Evolutionary conservation across 92 coral and sea anemone species (phyloP).

Genomic region (Porites divaricata): DNA sequence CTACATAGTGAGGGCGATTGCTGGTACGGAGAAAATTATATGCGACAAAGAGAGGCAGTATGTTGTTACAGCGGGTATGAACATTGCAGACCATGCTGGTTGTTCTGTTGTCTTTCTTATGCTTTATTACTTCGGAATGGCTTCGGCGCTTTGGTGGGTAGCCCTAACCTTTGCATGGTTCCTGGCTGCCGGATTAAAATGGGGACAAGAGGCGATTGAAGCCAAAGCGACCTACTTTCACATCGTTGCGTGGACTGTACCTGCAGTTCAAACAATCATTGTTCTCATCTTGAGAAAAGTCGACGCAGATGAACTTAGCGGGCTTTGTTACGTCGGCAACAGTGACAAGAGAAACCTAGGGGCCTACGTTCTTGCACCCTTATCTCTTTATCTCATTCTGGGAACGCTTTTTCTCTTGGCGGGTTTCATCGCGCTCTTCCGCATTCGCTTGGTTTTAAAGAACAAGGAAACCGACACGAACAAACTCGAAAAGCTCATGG

Average conservation of each 20-base stretch:
- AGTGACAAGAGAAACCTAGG: constrained; percentile 73
- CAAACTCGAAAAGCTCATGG: constrained; percentile 95
- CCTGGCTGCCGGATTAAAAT: constrained; percentile 93
- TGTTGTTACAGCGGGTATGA: constrained; percentile 87
- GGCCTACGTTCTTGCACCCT: constrained; percentile 89
- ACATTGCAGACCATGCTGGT: constrained; percentile 88
- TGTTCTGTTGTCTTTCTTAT: constrained; percentile 95
- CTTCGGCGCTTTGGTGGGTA: constrained; percentile 99
- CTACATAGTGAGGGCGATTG: constrained; percentile 78
- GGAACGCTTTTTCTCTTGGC: constrained; percentile 94
- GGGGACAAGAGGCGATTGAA: constrained; percentile 99
- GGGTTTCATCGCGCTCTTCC: constrained; percentile 93
- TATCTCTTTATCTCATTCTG: constrained; percentile 80
- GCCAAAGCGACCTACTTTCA: constrained; percentile 94
- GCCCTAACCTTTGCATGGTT: constrained; percentile 94
- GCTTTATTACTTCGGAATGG: constrained; percentile 99
- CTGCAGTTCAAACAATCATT: constrained; percentile 96
- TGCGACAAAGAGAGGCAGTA: constrained; percentile 80
- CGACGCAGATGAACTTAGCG: constrained; percentile 94
- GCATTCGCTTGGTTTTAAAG: constrained; percentile 93
- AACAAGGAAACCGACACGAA: constrained; percentile 95
- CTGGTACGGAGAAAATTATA: constrained; percentile 80
- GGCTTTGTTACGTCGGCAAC: constrained; percentile 94
- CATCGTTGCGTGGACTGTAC: constrained; percentile 93
- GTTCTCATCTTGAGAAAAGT: constrained; percentile 89